phyloP scores from a whole-genome alignment of 2,888 invertebrate genomes.

The Hofmannophila pseudospretella region DNA sequence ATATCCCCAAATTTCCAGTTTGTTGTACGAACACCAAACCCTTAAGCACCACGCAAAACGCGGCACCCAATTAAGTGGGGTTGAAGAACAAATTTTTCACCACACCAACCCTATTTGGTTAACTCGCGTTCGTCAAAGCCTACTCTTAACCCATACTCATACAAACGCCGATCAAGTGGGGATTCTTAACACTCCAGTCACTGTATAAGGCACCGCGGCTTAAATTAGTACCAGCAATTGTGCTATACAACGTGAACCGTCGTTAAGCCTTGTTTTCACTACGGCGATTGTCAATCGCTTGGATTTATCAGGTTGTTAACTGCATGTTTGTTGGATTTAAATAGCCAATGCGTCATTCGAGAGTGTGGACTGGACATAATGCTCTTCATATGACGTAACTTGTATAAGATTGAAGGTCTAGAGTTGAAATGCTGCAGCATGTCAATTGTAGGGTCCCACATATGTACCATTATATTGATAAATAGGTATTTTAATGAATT shows the following conservation, averaged over 20 bases:
- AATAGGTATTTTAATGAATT: too few species aligned
- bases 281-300: constrained; percentile 45
- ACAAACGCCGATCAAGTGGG: constrained; percentile 74
- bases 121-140: constrained; percentile 60
- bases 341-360: neutral
- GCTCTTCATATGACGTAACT: too few species aligned
- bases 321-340: constrained; percentile 9
- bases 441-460: too few species aligned
- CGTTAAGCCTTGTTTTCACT: constrained; percentile 42
- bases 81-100: constrained; percentile 75
- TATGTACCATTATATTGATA: too few species aligned
- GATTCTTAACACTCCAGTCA: constrained; percentile 61
- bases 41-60: constrained; percentile 37
- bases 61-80: constrained; percentile 71
- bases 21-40: constrained; percentile 6
- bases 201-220: constrained; percentile 71
- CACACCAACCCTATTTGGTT: constrained; percentile 66
- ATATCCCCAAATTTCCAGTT: too few species aligned
- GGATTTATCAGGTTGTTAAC: constrained; percentile 52
- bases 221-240: constrained; percentile 75
- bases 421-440: too few species aligned
- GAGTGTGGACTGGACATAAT: neutral
- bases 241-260: constrained; percentile 44
- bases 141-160: constrained; percentile 57
- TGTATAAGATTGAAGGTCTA: too few species aligned